A percentile compares a stretch with the other conserved stretches of the same genome.
These are phyloP conservation scores for Nasonia vitripennis DNA, from an alignment of 1,140 invertebrate species.

Conservation along the genomic window DNA sequence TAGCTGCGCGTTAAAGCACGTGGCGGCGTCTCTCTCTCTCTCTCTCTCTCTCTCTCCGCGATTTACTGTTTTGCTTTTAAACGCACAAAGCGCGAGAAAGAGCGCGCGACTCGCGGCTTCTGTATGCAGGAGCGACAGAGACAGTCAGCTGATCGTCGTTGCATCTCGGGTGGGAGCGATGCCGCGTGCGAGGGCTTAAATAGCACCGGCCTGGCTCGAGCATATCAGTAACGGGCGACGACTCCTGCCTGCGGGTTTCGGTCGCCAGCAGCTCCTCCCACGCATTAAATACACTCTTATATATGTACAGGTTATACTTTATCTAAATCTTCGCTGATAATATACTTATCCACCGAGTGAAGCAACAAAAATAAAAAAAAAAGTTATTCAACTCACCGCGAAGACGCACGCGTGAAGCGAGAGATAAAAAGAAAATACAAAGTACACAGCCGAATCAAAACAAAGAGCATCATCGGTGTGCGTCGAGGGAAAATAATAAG, in stretches of 20 bases:
- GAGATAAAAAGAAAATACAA: too few relatives aligned
- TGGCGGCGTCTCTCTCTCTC: slow-evolving; percentile 47
- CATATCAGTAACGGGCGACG: slow-evolving; percentile 67
- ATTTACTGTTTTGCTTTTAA: slow-evolving; percentile 68
- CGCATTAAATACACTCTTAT: too few relatives aligned
- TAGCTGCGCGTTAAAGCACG: slow-evolving; percentile 43
- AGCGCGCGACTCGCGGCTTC: not conserved
- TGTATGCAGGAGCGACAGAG: slow-evolving; percentile 37
- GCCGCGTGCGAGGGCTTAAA: slow-evolving; percentile 71
- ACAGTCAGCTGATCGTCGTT: slow-evolving; percentile 69
- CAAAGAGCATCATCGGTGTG: not conserved
- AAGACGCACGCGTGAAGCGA: too few relatives aligned
- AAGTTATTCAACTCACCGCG: too few relatives aligned
- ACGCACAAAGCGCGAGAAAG: slow-evolving; percentile 63
- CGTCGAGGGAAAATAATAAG: not conserved
- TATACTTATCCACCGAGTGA: too few relatives aligned
- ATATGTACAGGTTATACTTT: too few relatives aligned
- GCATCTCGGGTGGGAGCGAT: slow-evolving; percentile 57
- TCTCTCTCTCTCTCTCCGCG: not conserved
- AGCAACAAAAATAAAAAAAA: too few relatives aligned
- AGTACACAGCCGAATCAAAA: not conserved
- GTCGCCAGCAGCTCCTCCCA: not conserved
- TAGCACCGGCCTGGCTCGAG: slow-evolving; percentile 65
- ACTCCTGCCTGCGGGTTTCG: slow-evolving; percentile 38
- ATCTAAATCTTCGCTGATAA: too few relatives aligned